Base-by-base conservation (phyloP, 2,797 vertebrate genomes). In the Pipistrellus kuhlii region DNA sequence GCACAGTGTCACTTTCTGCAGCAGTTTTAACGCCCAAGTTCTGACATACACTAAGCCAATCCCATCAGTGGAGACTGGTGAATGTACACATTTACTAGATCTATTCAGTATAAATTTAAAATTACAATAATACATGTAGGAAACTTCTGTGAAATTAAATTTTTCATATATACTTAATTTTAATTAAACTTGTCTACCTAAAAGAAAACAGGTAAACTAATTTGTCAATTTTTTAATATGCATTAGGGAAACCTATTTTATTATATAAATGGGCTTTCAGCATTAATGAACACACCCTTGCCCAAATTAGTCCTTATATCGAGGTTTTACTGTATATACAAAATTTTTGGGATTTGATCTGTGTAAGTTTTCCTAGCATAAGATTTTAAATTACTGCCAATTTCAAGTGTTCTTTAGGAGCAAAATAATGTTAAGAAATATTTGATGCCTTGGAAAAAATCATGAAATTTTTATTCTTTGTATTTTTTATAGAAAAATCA, bases 401-500 rank as follows among this genome's bases (percentile, higher is more conserved):
- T 77, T 94, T 91, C 30, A 71, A 69, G 51, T 93, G 53, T 59
- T 95, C 27, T 55, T 68, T 38, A 81, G 90, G 15, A 84, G 18
- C 30, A 90, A 95, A 92, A n/a, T 14, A 62, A 83, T 57, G 57
- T 82, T 78, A 85, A 83, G 25, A 86, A 57, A 59, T 72, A 81
- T 76, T 76, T 82, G 59, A 88, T 73, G 68, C 30, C 48, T 94
- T 94, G 73, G 13, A 48, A 51, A 68, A 96, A 86, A 86, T 18
- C 10, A 57, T 62, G 59, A 92, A 64, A 81, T 94, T 87, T 95
- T 94, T 95, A 80, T 82, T 72, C 64, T 93, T 89, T 86, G 82
- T 95, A 93, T 84, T 96, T 95, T 94, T 95, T 75, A 57, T 88
- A 85, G 95, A 90, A 93, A 46, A 46, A 38, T 85, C 32, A 82